Evolutionary conservation across 2,113 vertebrate genomes (phyloP).

Genomic region (Vicugna pacos): DNA sequence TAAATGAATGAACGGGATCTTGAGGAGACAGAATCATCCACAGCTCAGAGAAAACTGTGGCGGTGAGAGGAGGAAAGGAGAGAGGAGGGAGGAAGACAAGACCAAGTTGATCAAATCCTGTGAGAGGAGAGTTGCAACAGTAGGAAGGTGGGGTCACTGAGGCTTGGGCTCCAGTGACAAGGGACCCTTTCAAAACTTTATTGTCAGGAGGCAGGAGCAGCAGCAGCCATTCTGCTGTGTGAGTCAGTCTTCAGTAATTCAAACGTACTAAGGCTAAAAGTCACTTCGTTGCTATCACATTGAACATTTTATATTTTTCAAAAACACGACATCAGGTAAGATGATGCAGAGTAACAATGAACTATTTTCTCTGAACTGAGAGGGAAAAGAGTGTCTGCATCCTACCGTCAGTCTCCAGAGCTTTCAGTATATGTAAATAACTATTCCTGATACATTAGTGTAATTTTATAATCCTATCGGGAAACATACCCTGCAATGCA

Average conservation of each 20-base stretch:
- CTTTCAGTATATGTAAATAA: conserved; percentile 74
- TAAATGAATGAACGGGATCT: background rate
- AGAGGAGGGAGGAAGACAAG: background rate
- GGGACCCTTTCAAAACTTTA: background rate
- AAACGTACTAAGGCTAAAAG: background rate
- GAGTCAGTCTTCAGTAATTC: background rate
- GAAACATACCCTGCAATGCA: conserved; percentile 78
- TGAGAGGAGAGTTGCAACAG: background rate
- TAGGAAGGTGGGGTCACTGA: background rate
- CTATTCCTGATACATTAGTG: conserved; percentile 81
- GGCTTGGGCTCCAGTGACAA: background rate
- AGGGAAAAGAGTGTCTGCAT: conserved; percentile 69
- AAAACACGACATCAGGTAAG: conserved; percentile 25
- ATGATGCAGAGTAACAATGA: conserved; percentile 37
- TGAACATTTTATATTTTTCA: background rate
- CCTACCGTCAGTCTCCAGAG: conserved; percentile 76
- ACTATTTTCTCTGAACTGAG: background rate
- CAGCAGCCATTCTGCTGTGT: background rate
- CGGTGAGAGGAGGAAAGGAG: background rate
- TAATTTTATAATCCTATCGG: conserved; percentile 75
- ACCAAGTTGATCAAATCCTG: background rate
- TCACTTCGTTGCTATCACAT: background rate
- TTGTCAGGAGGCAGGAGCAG: rapidly evolving
- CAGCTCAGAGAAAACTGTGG: background rate
- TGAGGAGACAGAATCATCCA: background rate